A percentile compares a stretch with the other conserved stretches of the same genome.
Evolutionary conservation across 2,888 invertebrate genomes (phyloP).

Genomic region (Ryuthela nishihirai): DNA sequence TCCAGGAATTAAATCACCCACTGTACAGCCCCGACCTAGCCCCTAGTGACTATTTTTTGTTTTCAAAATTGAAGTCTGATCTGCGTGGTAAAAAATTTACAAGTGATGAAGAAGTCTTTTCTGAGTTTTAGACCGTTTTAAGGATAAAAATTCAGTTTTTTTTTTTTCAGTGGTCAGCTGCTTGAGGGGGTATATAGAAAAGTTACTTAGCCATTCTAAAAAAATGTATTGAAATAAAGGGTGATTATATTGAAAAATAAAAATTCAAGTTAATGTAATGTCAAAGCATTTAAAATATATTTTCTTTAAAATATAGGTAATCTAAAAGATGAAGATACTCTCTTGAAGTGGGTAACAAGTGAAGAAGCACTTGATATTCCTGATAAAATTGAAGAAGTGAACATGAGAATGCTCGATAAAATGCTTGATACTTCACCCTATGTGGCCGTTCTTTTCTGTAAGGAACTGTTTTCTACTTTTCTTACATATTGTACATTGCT

Average conservation of each 20-base stretch:
- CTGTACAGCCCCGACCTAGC: no score
- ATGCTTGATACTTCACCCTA: slow-evolving; percentile 81
- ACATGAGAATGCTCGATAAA: slow-evolving; percentile 83
- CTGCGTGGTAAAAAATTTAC: no score
- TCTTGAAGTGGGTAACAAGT: slow-evolving; percentile 84
- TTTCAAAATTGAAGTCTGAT: no score
- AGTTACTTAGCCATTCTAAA: no score
- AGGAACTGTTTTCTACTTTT: slow-evolving; percentile 52
- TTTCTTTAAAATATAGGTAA: slow-evolving; percentile 61
- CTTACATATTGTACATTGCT: not conserved
- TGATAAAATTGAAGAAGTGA: slow-evolving; percentile 89
- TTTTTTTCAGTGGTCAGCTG: no score
- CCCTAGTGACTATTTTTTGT: no score
- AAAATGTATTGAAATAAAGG: not conserved
- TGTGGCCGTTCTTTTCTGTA: slow-evolving; percentile 90
- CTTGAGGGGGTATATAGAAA: no score
- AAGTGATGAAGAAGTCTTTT: no score
- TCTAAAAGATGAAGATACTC: slow-evolving; percentile 86
- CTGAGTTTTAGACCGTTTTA: no score
- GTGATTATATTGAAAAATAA: not conserved
- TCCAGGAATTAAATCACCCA: no score
- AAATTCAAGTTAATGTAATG: not conserved
- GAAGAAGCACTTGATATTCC: slow-evolving; percentile 87
- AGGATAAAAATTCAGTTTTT: no score
- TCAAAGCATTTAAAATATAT: not conserved